phyloP scores from a whole-genome alignment of 2,888 invertebrate genomes.

The Tenthredo amoena region DNA sequence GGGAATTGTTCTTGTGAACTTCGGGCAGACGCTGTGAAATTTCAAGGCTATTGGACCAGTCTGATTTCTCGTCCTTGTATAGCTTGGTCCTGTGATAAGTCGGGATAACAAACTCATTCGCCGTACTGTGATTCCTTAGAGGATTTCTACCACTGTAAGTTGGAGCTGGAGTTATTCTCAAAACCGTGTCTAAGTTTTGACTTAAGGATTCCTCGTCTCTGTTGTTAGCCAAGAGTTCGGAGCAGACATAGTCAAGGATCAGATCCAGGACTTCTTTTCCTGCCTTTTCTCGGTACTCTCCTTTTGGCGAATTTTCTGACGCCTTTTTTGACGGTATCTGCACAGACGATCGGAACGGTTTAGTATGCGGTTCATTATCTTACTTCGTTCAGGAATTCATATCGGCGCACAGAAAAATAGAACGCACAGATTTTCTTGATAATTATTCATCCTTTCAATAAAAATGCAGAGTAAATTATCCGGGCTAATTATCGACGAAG shows the following conservation, averaged over 20 bases:
- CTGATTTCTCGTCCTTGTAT: constrained; percentile 9
- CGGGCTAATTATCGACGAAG: not conserved
- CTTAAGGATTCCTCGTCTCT: constrained; percentile 60
- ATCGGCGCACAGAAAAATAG: not conserved
- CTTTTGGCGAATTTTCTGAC: not conserved
- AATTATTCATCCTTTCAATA: not conserved
- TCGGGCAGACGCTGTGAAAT: constrained; percentile 20
- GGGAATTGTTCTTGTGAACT: constrained; percentile 29
- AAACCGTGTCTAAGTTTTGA: constrained; percentile 64
- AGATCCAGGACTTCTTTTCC: constrained; percentile 69
- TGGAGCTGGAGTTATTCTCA: constrained; percentile 69
- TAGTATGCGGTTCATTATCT: not conserved
- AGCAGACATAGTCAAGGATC: constrained; percentile 68
- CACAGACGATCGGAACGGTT: constrained; percentile 10
- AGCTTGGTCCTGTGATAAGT: constrained; percentile 1
- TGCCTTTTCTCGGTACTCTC: constrained; percentile 32
- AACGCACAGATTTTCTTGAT: not conserved
- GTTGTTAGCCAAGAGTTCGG: constrained; percentile 65
- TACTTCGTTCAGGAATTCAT: not conserved
- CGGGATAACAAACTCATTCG: constrained; percentile 25
- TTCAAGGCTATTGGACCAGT: not conserved
- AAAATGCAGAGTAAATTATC: not conserved
- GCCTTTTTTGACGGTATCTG: constrained; percentile 30
- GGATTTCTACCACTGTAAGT: constrained; percentile 64
- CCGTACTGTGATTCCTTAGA: constrained; percentile 29